phyloP scores from a whole-genome alignment of 2,797 vertebrate genomes.

The Crax fasciolata region DNA sequence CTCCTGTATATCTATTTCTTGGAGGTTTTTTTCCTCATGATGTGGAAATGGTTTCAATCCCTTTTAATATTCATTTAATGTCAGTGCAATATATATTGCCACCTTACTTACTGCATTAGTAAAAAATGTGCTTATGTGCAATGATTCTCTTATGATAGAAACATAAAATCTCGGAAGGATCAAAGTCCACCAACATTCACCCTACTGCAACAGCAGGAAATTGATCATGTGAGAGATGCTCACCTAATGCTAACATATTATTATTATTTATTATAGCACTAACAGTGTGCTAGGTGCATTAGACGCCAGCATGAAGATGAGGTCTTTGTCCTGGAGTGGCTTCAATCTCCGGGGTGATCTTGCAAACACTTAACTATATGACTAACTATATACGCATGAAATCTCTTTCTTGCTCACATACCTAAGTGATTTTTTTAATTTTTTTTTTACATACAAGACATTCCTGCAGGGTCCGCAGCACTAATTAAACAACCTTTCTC shows the following conservation, averaged over 20 bases:
- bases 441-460: not conserved
- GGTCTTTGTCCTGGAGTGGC: conserved; percentile 70
- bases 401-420: conserved; percentile 4
- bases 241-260: conserved; percentile 78
- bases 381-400: conserved; percentile 9
- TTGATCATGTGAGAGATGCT: conserved; percentile 75
- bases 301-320: conserved; percentile 63
- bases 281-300: conserved; percentile 70
- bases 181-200: conserved; percentile 78
- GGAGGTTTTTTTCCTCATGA: conserved; percentile 25
- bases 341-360: conserved; percentile 72
- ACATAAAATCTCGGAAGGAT: conserved; percentile 79
- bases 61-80: conserved; percentile 81
- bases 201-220: conserved; percentile 75
- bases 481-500: conserved; percentile 38
- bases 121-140: conserved; percentile 80
- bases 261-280: conserved; percentile 80
- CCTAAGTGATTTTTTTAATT: not conserved
- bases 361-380: conserved; percentile 63
- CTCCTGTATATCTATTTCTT: conserved; percentile 44
- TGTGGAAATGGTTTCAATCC: conserved; percentile 72
- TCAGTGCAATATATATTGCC: conserved; percentile 79
- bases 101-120: conserved; percentile 79
- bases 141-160: conserved; percentile 79
- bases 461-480: not conserved